These are phyloP conservation scores for Eupleurogrammus muticus DNA, from an alignment of 2,797 vertebrate genomes.

Conservation along the genomic window DNA sequence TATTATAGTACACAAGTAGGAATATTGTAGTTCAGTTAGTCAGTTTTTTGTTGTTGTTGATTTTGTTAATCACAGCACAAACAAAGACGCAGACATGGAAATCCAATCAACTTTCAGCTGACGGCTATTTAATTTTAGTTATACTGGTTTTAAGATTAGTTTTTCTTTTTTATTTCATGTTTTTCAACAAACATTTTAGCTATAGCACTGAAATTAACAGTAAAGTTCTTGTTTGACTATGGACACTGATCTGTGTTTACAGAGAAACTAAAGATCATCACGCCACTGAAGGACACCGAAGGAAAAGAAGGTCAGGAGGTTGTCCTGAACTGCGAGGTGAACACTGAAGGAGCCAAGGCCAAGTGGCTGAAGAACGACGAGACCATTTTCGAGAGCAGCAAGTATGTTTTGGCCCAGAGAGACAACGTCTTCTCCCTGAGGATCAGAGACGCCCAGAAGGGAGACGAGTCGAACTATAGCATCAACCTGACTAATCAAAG, in stretches of 20 bases:
- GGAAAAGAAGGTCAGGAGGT: conserved; percentile 91
- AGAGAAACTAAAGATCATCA: conserved; percentile 96
- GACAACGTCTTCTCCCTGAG: conserved; percentile 94
- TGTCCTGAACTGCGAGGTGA: conserved; percentile 97
- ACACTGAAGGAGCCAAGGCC: conserved; percentile 95
- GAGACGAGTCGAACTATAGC: conserved; percentile 89
- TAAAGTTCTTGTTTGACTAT: too few relatives aligned
- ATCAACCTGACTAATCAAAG: conserved; percentile 91
- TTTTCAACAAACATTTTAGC: too few relatives aligned
- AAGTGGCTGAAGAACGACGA: conserved; percentile 97
- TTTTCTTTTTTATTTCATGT: too few relatives aligned
- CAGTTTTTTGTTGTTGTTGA: too few relatives aligned
- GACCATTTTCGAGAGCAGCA: conserved; percentile 94
- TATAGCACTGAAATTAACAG: too few relatives aligned
- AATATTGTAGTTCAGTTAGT: too few relatives aligned
- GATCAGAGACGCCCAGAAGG: conserved; percentile 88
- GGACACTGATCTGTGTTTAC: conserved; percentile 14
- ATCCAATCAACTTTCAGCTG: too few relatives aligned
- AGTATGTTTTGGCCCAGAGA: conserved; percentile 94
- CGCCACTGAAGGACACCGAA: conserved; percentile 92
- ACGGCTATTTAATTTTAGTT: too few relatives aligned
- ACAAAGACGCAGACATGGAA: too few relatives aligned
- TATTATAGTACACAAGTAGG: too few relatives aligned
- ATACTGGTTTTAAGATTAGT: too few relatives aligned
- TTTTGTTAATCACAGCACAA: too few relatives aligned